These are phyloP conservation scores for Platalea minor DNA, from an alignment of 2,797 vertebrate species.

Conservation along the genomic window DNA sequence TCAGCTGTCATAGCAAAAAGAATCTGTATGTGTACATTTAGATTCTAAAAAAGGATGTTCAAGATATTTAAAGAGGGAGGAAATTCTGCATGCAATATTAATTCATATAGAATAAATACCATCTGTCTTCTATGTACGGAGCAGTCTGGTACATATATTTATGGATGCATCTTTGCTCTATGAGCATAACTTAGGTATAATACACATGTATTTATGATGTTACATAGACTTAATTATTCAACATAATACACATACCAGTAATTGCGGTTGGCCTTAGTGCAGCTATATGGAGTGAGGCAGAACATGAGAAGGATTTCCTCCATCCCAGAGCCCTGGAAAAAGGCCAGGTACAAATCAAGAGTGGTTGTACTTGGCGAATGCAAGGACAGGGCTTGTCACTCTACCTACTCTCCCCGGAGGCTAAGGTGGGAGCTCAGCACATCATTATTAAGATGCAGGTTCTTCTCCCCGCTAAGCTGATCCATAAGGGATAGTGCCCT, in stretches of 20 bases:
- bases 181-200: neutral
- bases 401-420: neutral
- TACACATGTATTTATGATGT: neutral
- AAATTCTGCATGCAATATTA: conserved; percentile 9
- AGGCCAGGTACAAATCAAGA: neutral
- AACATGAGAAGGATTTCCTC: neutral
- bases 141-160: neutral
- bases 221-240: neutral
- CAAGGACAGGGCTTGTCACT: neutral
- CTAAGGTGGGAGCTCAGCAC: neutral
- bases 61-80: conserved; percentile 7
- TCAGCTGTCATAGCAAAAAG: neutral
- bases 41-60: neutral
- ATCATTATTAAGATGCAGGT: neutral
- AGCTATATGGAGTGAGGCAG: neutral
- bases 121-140: neutral
- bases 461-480: neutral
- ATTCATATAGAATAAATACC: conserved; percentile 45
- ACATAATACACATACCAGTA: neutral
- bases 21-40: neutral
- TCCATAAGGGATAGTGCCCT: neutral
- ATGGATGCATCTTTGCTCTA: neutral
- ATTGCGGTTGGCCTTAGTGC: neutral
- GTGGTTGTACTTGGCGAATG: neutral
- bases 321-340: neutral